phyloP scores from a whole-genome alignment of 2,113 vertebrate species.

The Rhagologus leucostigma region DNA sequence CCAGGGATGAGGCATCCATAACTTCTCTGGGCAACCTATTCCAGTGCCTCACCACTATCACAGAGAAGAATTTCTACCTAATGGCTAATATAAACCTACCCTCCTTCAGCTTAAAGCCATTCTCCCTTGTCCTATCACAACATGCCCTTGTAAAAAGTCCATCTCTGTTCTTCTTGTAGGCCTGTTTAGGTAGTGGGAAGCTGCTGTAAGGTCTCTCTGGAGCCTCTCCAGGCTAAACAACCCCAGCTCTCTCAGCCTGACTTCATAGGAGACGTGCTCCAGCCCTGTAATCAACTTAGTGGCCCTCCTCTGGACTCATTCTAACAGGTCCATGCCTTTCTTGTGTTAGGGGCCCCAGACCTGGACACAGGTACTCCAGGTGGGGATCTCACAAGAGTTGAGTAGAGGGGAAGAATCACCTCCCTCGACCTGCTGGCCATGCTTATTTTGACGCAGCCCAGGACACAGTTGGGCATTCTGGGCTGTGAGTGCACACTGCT shows the following conservation, averaged over 20 bases:
- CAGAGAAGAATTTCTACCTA: background rate
- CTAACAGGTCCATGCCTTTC: background rate
- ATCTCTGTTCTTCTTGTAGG: background rate
- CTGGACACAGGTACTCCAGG: background rate
- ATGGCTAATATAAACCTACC: background rate
- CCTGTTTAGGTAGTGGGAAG: background rate
- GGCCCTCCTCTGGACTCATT: background rate
- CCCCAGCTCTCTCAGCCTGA: background rate
- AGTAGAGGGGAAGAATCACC: background rate
- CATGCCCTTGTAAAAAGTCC: background rate
- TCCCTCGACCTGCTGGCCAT: background rate
- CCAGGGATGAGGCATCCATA: background rate
- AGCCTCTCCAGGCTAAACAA: background rate
- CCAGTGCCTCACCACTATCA: background rate
- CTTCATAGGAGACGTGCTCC: background rate
- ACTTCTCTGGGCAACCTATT: background rate
- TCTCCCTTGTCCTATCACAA: background rate
- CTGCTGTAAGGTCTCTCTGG: background rate
- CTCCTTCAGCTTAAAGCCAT: background rate
- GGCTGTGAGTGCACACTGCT: background rate
- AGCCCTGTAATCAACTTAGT: background rate
- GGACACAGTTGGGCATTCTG: background rate
- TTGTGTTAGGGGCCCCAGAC: background rate
- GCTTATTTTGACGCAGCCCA: background rate
- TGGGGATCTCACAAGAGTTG: background rate